A percentile compares a stretch with the other conserved stretches of the same genome.
phyloP scores from a whole-genome alignment of 30 jellyfish, hydroid and myxozoan genomes.

The Aurelia aurita region DNA sequence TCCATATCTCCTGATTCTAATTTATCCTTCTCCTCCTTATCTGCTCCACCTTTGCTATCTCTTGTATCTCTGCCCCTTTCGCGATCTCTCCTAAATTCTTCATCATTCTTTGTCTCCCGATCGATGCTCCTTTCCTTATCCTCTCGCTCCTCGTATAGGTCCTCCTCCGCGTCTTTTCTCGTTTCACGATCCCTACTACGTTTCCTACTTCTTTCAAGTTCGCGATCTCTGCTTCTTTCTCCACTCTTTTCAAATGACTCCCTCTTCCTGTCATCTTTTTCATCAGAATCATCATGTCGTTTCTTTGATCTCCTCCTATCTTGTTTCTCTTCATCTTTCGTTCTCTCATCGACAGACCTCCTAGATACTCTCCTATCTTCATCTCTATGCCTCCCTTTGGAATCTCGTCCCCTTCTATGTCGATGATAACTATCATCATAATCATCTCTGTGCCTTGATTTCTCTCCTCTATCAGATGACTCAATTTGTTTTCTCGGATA shows the following conservation, averaged over 20 bases:
- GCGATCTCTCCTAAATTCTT: not conserved
- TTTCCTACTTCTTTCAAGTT: not conserved
- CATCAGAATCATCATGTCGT: not conserved
- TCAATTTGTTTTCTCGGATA: not conserved
- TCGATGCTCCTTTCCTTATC: no score
- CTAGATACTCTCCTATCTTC: not conserved
- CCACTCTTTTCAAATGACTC: not conserved
- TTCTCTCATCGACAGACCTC: slow-evolving; percentile 2
- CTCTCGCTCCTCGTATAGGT: not conserved
- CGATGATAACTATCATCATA: not conserved
- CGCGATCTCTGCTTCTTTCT: slow-evolving; percentile 3
- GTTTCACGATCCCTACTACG: not conserved
- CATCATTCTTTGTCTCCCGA: not conserved
- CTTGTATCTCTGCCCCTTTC: not conserved
- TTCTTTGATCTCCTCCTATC: slow-evolving; percentile 8
- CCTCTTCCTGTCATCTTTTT: not conserved
- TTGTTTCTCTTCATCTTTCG: not conserved
- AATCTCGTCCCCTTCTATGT: not conserved
- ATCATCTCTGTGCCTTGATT: not conserved
- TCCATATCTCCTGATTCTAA: slow-evolving; percentile 48
- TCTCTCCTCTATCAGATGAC: slow-evolving; percentile 4
- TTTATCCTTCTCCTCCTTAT: slow-evolving; percentile 13
- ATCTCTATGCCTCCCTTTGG: not conserved
- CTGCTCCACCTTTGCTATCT: not conserved
- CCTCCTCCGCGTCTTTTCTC: not conserved